Evolutionary conservation across 2,888 invertebrate genomes (phyloP).

Genomic region (Drosophila kuntzei): DNA sequence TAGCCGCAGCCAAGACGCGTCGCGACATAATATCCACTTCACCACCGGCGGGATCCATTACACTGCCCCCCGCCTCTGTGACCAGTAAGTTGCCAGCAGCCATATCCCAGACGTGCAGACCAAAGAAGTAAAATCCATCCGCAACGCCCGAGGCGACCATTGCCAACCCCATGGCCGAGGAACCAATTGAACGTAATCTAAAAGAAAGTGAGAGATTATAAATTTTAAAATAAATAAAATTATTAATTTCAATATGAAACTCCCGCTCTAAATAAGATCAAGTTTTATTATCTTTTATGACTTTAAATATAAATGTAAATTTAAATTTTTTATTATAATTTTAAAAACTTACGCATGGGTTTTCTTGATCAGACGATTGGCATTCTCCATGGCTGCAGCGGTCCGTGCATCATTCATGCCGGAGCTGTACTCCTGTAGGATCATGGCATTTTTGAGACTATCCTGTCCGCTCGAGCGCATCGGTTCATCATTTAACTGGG

Average conservation of each 20-base stretch:
- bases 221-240: neutral
- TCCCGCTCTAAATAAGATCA: too few relatives aligned
- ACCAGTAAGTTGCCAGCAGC: slow-evolving; percentile 95
- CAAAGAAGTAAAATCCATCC: slow-evolving; percentile 96
- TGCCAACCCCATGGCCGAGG: slow-evolving; percentile 96
- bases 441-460: slow-evolving; percentile 41
- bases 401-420: slow-evolving; percentile 27
- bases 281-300: too few relatives aligned
- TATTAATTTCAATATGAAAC: too few relatives aligned
- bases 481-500: slow-evolving; percentile 39
- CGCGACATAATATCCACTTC: slow-evolving; percentile 92
- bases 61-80: slow-evolving; percentile 96
- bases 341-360: slow-evolving; percentile 89
- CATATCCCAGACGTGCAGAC: slow-evolving; percentile 97
- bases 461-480: slow-evolving; percentile 44
- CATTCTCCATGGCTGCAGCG: slow-evolving; percentile 89
- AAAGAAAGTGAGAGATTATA: neutral
- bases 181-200: slow-evolving; percentile 94
- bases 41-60: slow-evolving; percentile 94
- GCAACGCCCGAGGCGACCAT: slow-evolving; percentile 95
- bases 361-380: slow-evolving; percentile 87
- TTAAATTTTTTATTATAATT: too few relatives aligned
- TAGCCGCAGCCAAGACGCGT: slow-evolving; percentile 92
- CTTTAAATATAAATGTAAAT: too few relatives aligned
- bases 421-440: slow-evolving; percentile 61